A percentile compares a stretch with the other conserved stretches of the same genome.
Evolutionary conservation across 1,140 invertebrate genomes (phyloP).

Genomic region (Micrasema minimum): DNA sequence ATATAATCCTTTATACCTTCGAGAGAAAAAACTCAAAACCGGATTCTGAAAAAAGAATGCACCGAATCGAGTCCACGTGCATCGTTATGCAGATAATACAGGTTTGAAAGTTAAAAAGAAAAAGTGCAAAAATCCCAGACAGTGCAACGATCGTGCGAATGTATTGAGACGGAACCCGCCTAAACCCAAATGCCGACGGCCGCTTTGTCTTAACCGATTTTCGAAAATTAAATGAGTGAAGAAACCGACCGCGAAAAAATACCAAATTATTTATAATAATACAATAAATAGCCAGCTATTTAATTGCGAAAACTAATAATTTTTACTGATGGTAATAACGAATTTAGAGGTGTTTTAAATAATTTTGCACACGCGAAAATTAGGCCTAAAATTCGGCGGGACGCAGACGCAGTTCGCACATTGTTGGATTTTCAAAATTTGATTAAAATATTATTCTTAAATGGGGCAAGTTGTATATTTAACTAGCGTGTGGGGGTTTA

Average conservation of each 20-base stretch:
- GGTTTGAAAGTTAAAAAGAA: slow-evolving; percentile 26
- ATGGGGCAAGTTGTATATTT: too few relatives aligned
- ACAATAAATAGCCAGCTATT: background rate
- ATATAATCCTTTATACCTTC: slow-evolving; percentile 20
- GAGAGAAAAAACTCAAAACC: slow-evolving; percentile 11
- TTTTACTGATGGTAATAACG: background rate
- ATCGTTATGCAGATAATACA: slow-evolving; percentile 21
- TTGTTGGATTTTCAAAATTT: too few relatives aligned
- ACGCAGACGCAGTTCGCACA: background rate
- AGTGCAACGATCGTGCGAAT: background rate
- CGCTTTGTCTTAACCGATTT: slow-evolving; percentile 4
- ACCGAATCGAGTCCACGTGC: slow-evolving; percentile 17
- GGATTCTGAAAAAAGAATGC: slow-evolving; percentile 14
- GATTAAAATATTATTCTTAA: too few relatives aligned
- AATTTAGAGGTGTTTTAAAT: background rate
- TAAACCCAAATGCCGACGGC: slow-evolving; percentile 24
- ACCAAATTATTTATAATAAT: background rate
- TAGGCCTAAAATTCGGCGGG: slow-evolving; percentile 29
- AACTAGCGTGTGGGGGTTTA: background rate
- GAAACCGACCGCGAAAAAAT: background rate
- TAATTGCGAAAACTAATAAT: background rate
- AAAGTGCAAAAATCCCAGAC: slow-evolving; percentile 21
- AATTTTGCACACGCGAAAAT: background rate
- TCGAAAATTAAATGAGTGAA: background rate
- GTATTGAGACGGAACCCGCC: background rate